phyloP scores from a whole-genome alignment of 2,888 invertebrate genomes.

The Aporophyla lueneburgensis region DNA sequence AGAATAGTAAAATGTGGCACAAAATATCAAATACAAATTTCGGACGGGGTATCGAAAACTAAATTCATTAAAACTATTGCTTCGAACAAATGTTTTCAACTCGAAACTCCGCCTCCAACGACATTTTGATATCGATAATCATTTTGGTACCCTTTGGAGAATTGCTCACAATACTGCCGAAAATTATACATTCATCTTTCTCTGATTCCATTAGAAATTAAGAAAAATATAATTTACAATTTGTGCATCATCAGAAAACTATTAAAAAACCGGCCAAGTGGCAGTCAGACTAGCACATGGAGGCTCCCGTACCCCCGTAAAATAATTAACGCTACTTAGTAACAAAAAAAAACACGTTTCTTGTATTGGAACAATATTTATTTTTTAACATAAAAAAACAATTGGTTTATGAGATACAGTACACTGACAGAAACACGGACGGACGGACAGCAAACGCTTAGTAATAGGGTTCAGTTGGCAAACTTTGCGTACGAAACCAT shows the following conservation, averaged over 20 bases:
- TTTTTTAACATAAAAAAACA: too few relatives aligned
- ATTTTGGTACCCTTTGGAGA: constrained; percentile 24
- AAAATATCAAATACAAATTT: constrained; percentile 52
- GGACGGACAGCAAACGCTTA: too few relatives aligned
- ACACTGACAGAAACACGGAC: too few relatives aligned
- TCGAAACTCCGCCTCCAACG: constrained; percentile 31
- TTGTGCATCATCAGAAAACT: background rate
- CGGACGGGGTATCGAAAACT: constrained; percentile 45
- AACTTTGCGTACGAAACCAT: too few relatives aligned
- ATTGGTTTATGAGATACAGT: too few relatives aligned
- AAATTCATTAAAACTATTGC: constrained; percentile 73
- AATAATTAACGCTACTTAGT: too few relatives aligned
- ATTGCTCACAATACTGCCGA: background rate
- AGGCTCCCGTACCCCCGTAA: too few relatives aligned
- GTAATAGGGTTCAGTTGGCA: too few relatives aligned
- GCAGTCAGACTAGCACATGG: too few relatives aligned
- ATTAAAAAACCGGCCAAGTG: too few relatives aligned
- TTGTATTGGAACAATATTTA: too few relatives aligned
- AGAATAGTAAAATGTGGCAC: constrained; percentile 23
- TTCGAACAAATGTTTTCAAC: constrained; percentile 61
- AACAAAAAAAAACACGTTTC: too few relatives aligned
- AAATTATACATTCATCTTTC: background rate
- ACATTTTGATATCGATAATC: constrained; percentile 49
- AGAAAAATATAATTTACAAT: background rate
- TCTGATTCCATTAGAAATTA: background rate